Evolutionary conservation across 1,140 invertebrate species (phyloP).

Genomic region (Spodoptera frugiperda): DNA sequence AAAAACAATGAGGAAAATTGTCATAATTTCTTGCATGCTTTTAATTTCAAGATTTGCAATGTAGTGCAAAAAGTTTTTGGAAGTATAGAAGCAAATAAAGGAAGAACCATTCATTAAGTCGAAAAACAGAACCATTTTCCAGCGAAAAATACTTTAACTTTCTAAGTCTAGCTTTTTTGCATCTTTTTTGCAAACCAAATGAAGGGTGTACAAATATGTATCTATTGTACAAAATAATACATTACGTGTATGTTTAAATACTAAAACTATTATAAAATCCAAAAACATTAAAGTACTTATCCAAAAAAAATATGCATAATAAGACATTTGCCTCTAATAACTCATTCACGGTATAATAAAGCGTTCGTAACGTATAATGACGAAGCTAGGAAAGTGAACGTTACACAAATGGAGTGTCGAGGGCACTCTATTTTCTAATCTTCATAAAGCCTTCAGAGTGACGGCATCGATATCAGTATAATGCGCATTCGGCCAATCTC

Average conservation of each 20-base stretch:
- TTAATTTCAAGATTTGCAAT: too few relatives aligned
- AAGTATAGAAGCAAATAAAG: too few relatives aligned
- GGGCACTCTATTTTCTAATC: slow-evolving; percentile 77
- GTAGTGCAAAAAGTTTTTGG: too few relatives aligned
- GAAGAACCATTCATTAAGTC: too few relatives aligned
- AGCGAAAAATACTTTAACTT: too few relatives aligned
- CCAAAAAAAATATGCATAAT: background rate
- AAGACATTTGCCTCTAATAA: slow-evolving; percentile 5
- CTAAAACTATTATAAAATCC: background rate
- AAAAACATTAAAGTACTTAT: background rate
- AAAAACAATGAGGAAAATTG: too few relatives aligned
- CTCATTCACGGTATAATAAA: slow-evolving; percentile 17
- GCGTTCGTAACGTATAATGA: slow-evolving; percentile 36
- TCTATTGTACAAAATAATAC: too few relatives aligned
- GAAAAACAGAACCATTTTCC: too few relatives aligned
- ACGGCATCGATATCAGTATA: slow-evolving; percentile 68
- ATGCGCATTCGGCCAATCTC: slow-evolving; percentile 43
- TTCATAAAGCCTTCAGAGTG: slow-evolving; percentile 77
- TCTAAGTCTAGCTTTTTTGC: too few relatives aligned
- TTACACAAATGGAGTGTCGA: slow-evolving; percentile 48
- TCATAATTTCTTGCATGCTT: too few relatives aligned
- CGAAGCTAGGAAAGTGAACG: slow-evolving; percentile 41
- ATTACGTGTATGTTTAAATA: background rate
- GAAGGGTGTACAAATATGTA: too few relatives aligned
- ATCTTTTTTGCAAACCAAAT: too few relatives aligned